Percentiles rank a stretch among this genome's conserved stretches.
phyloP scores from a whole-genome alignment of 2,113 vertebrate genomes.

The Edolisoma coerulescens region DNA sequence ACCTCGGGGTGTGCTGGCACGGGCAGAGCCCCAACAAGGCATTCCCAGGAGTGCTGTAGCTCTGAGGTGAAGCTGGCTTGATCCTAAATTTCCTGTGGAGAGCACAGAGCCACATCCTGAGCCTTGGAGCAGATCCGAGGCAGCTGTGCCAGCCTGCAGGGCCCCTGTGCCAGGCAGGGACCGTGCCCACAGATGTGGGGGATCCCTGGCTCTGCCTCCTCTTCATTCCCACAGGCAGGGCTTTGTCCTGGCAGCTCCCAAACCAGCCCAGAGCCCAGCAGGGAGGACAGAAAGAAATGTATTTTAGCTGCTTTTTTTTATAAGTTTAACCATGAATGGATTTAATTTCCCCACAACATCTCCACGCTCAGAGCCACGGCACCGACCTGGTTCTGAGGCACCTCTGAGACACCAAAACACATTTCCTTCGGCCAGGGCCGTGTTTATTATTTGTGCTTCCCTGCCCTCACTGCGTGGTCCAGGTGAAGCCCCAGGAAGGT shows the following conservation, averaged over 20 bases:
- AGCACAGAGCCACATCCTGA: background rate
- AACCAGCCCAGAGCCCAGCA: background rate
- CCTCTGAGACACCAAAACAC: background rate
- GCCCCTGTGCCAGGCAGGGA: background rate
- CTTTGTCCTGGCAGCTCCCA: background rate
- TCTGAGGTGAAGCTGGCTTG: fast-evolving
- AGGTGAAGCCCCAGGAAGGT: background rate
- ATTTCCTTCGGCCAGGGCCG: background rate
- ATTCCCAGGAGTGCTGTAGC: fast-evolving
- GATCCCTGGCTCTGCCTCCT: background rate
- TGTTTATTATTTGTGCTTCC: background rate
- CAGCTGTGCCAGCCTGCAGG: background rate
- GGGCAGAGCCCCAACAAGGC: background rate
- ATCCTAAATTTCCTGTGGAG: background rate
- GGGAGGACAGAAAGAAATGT: background rate
- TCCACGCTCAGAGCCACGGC: background rate
- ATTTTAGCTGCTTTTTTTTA: background rate
- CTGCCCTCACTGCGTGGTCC: background rate
- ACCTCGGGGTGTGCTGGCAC: background rate
- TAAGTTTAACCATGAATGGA: fast-evolving
- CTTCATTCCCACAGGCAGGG: background rate
- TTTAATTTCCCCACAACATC: background rate
- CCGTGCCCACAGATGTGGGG: background rate
- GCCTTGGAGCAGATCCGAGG: background rate
- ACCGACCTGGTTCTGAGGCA: background rate